A percentile compares a stretch with the other conserved stretches of the same genome.
Evolutionary conservation across 2,113 vertebrate genomes (phyloP).

Genomic region (Sebastes schlegelii): DNA sequence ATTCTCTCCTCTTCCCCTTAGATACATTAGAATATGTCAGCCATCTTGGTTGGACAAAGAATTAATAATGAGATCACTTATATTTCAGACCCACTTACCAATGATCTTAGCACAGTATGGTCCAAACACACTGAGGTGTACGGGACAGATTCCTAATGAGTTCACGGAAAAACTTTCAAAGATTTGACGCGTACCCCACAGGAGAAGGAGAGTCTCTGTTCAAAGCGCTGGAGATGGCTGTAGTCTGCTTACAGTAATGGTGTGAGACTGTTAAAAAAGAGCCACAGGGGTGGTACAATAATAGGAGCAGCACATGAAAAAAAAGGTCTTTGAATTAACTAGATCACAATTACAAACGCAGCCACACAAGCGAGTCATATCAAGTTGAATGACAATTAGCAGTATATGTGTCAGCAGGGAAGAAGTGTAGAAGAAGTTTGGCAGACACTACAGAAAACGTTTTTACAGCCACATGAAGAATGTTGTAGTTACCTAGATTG

Average conservation of each 20-base stretch:
- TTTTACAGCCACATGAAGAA: not conserved
- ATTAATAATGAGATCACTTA: not conserved
- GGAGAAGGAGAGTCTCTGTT: conserved; percentile 12
- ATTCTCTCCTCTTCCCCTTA: not conserved
- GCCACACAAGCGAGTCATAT: not conserved
- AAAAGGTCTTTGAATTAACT: conserved; percentile 65
- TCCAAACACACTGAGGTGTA: conserved; percentile 6
- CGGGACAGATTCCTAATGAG: conserved; percentile 31
- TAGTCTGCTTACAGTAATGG: conserved; percentile 39
- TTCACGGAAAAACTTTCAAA: conserved; percentile 7
- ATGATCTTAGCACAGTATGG: conserved; percentile 11
- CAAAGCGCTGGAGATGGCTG: conserved; percentile 35
- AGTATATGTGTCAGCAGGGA: conserved; percentile 13
- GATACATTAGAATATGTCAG: not conserved
- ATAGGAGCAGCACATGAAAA: conserved; percentile 53
- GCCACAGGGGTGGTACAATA: conserved; percentile 45
- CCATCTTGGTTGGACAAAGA: not conserved
- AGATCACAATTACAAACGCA: conserved; percentile 52
- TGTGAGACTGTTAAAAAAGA: conserved; percentile 41
- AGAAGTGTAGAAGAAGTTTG: not conserved
- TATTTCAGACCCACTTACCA: conserved; percentile 3
- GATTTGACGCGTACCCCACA: conserved; percentile 8
- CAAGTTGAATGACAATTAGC: conserved; percentile 49
- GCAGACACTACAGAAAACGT: not conserved
- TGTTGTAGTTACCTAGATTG: not conserved